Evolutionary conservation across 2,113 vertebrate genomes (phyloP).

Genomic region (Microcebus lehilahytsara): DNA sequence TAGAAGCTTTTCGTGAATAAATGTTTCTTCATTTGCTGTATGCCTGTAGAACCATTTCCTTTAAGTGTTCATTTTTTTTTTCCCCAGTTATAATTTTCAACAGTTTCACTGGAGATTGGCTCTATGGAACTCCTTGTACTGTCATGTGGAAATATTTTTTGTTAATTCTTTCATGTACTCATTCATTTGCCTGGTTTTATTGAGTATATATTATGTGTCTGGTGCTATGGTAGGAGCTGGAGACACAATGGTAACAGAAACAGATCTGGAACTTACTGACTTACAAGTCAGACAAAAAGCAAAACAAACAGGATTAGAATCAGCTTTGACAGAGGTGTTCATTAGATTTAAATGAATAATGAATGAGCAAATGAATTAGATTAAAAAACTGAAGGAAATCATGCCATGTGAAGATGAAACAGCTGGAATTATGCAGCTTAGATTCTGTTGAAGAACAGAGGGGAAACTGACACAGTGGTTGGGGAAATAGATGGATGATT

Average conservation of each 20-base stretch:
- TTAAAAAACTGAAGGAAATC: neutral
- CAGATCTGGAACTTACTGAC: neutral
- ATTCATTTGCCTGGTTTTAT: neutral
- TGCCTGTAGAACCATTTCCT: neutral
- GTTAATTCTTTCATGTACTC: neutral
- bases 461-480: neutral
- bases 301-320: neutral
- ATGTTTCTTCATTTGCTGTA: neutral
- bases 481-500: neutral
- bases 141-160: neutral
- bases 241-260: neutral
- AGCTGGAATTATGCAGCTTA: neutral
- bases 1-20: neutral
- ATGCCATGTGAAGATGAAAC: neutral
- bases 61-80: neutral
- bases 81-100: neutral
- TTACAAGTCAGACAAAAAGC: neutral
- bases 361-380: neutral
- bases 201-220: neutral
- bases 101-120: neutral
- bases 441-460: neutral
- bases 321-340: neutral
- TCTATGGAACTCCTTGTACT: neutral
- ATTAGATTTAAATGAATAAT: constrained; percentile 23
- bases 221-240: neutral